Evolutionary conservation across 2,888 invertebrate species (phyloP).

Genomic region (Cosmopolites sordidus): DNA sequence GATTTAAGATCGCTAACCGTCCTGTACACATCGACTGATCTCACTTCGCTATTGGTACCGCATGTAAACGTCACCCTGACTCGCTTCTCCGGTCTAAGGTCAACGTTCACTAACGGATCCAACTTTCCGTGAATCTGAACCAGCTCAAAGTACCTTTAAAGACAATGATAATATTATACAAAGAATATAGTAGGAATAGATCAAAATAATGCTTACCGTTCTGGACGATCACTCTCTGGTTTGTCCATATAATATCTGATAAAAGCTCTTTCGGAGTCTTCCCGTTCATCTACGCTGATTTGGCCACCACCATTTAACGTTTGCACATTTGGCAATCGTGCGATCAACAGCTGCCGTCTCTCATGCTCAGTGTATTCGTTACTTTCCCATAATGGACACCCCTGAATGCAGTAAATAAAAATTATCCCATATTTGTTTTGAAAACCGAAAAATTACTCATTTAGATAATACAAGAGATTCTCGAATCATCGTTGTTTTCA

Average conservation of each 20-base stretch:
- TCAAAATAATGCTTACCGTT: slow-evolving; percentile 57
- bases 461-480: too few relatives aligned
- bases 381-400: slow-evolving; percentile 70
- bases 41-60: slow-evolving; percentile 69
- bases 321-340: slow-evolving; percentile 78
- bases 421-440: too few relatives aligned
- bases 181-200: not conserved
- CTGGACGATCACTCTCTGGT: slow-evolving; percentile 76
- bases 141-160: slow-evolving; percentile 73
- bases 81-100: slow-evolving; percentile 79
- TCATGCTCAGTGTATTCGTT: slow-evolving; percentile 86
- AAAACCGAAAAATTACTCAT: too few relatives aligned
- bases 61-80: slow-evolving; percentile 82
- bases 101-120: slow-evolving; percentile 84
- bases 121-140: slow-evolving; percentile 82
- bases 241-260: slow-evolving; percentile 89
- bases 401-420: slow-evolving; percentile 45
- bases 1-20: slow-evolving; percentile 78
- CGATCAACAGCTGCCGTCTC: slow-evolving; percentile 79
- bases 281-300: slow-evolving; percentile 79
- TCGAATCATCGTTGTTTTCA: too few relatives aligned
- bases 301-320: slow-evolving; percentile 86
- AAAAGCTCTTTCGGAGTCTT: slow-evolving; percentile 89
- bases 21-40: slow-evolving; percentile 73
- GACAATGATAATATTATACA: slow-evolving; percentile 12